Percentiles rank a stretch among this genome's conserved stretches.
These are phyloP conservation scores for Chrysolina haemoptera DNA, from an alignment of 2,888 invertebrate genomes.

Conservation along the genomic window DNA sequence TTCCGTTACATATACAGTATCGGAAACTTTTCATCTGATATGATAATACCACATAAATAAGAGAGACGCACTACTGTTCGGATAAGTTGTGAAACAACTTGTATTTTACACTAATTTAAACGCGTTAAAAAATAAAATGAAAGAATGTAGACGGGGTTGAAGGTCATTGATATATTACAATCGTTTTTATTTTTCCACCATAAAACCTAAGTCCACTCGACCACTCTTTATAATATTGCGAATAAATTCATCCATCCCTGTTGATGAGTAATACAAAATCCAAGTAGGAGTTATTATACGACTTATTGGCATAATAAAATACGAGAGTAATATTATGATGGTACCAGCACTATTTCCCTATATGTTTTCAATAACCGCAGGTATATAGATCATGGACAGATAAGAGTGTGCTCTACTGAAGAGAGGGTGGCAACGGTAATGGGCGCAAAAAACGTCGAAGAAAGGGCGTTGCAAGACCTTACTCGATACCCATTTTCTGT, in stretches of 20 bases:
- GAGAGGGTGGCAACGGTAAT: constrained; percentile 45
- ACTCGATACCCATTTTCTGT: constrained; percentile 9
- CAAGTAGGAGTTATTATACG: constrained; percentile 39
- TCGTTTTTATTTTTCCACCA: too few relatives aligned
- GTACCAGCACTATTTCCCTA: constrained; percentile 54
- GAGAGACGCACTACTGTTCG: too few relatives aligned
- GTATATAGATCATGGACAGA: constrained; percentile 49
- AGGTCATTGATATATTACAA: too few relatives aligned
- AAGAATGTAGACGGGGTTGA: too few relatives aligned
- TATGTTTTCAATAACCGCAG: constrained; percentile 26
- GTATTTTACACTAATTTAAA: too few relatives aligned
- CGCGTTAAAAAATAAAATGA: too few relatives aligned
- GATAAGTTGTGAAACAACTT: too few relatives aligned
- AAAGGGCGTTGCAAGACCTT: constrained; percentile 38
- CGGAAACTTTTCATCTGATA: too few relatives aligned
- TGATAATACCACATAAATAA: too few relatives aligned
- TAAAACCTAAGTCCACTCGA: not conserved
- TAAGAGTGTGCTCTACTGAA: constrained; percentile 40
- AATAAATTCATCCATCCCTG: constrained; percentile 9
- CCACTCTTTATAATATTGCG: not conserved
- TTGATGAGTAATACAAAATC: constrained; percentile 45
- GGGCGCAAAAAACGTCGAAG: constrained; percentile 38
- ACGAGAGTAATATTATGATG: constrained; percentile 50
- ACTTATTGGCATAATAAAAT: constrained; percentile 46
- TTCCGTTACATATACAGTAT: too few relatives aligned